Conservation (phyloP, 2,113 vertebrate species). For the Ahaetulla prasina region DNA sequence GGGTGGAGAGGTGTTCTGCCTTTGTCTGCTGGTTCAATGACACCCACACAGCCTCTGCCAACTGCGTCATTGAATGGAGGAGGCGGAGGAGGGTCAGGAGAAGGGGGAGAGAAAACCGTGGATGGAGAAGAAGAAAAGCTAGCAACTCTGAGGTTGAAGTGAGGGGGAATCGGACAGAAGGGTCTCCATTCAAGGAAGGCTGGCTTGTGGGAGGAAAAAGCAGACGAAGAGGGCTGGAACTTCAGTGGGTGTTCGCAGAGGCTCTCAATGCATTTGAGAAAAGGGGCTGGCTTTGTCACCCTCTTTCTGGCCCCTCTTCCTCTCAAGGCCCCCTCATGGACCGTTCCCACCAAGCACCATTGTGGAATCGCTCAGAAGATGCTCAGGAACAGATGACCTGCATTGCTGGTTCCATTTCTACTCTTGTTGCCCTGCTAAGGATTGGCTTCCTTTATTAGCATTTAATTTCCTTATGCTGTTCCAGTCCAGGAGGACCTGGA, state of each 20-base stretch:
- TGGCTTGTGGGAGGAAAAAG: not conserved
- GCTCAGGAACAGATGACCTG: not conserved
- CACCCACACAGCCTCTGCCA: constrained; percentile 6
- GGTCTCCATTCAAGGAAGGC: not conserved
- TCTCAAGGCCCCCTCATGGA: not conserved
- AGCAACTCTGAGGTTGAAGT: not conserved
- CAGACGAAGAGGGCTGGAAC: not conserved
- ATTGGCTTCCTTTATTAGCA: not conserved
- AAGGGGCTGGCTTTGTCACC: not conserved
- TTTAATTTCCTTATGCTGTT: not conserved
- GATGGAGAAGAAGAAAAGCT: not conserved
- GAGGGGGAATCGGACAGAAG: not conserved
- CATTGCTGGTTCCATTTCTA: not conserved
- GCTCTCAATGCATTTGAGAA: not conserved
- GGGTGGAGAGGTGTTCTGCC: not conserved
- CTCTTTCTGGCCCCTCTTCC: not conserved
- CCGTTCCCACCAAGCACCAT: not conserved
- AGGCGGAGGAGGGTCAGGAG: not conserved
- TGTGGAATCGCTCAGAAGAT: not conserved
- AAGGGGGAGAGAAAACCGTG: not conserved
- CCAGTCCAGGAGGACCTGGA: not conserved
- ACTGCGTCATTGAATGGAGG: not conserved
- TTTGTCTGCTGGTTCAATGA: not conserved
- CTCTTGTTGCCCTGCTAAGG: not conserved
- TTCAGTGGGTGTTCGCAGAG: not conserved